Evolutionary conservation across 2,888 invertebrate genomes (phyloP), one percentile per base, ranked within the genome.

Genomic region (Synergus gifuensis): DNA sequence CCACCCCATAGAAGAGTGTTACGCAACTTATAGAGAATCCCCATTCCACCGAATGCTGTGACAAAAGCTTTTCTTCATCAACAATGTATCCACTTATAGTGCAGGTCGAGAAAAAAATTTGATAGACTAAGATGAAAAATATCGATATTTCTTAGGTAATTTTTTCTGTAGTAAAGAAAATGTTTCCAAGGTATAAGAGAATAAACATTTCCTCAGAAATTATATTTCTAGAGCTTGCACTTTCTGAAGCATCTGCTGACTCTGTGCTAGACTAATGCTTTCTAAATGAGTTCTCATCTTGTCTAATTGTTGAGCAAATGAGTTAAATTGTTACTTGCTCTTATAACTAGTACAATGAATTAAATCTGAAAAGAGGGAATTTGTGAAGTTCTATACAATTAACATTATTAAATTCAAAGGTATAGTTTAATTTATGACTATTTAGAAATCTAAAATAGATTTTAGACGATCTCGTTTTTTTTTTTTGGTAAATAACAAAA

Each of bases 231-330:
- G 9, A 67, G 42, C 22, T 67, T 73, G 46, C 36, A 49, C n/a
- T 73, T 49, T 73, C 73, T 36, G 54, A 54, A 69, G 49, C 69
- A 73, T 73, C 40, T 73, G 16, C 36, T 73, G 73, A 18, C 40
- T 54, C 54, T 73, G 54, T 73, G 12, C 73, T 54, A 5, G 36
- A 36, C 54, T 73, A 58, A 73, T 73, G 73, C 58, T 73, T 54
- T 73, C 73, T 73, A 73, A 73, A 40, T 54, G 73, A 73, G 54
- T 73, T 49, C 69, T 54, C 73, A 49, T 73, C 54, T 73, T 7
- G 36, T 22, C 49, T 73, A 73, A 73, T 73, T 73, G 54, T 73
- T 73, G 36, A 73, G 36, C 49, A 73, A 73, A 73, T 73, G 54
- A 40, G 36, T 16, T 54, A 54, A 73, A 73, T 73, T 73, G 54